A percentile compares a stretch with the other conserved stretches of the same genome.
Evolutionary conservation across 2,113 vertebrate genomes (phyloP).

Genomic region (Epinephelus fuscoguttatus): DNA sequence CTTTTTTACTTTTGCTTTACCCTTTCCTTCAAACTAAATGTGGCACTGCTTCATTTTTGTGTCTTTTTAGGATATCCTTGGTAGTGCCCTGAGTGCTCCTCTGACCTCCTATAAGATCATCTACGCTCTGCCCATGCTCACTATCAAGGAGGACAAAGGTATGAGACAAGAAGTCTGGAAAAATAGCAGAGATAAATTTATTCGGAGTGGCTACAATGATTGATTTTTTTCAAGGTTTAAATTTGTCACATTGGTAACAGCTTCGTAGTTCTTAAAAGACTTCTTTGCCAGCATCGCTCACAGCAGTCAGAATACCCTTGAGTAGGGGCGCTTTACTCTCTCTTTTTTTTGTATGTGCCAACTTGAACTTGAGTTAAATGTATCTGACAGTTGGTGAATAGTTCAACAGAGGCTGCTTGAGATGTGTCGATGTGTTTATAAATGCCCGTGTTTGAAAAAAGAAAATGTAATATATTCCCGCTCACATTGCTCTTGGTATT

Average conservation of each 20-base stretch:
- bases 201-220: not conserved
- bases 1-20: not conserved
- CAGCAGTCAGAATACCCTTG: not conserved
- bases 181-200: not conserved
- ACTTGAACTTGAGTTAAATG: not conserved
- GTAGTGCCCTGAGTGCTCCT: constrained; percentile 91
- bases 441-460: not conserved
- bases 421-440: not conserved
- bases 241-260: not conserved
- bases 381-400: not conserved
- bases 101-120: constrained; percentile 91
- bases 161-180: constrained; percentile 34
- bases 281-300: not conserved
- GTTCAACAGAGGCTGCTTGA: not conserved
- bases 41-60: not conserved
- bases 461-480: not conserved
- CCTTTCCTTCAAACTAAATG: not conserved
- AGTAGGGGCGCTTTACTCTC: not conserved
- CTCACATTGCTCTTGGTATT: constrained; percentile 13
- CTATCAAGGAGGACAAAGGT: constrained; percentile 99
- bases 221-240: not conserved
- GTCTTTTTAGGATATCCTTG: constrained; percentile 90
- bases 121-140: constrained; percentile 96
- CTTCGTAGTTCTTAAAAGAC: not conserved
- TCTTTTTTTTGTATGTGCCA: not conserved